Base-by-base conservation (phyloP, 2,888 invertebrate species). In the Neocrepidodera transversa region DNA sequence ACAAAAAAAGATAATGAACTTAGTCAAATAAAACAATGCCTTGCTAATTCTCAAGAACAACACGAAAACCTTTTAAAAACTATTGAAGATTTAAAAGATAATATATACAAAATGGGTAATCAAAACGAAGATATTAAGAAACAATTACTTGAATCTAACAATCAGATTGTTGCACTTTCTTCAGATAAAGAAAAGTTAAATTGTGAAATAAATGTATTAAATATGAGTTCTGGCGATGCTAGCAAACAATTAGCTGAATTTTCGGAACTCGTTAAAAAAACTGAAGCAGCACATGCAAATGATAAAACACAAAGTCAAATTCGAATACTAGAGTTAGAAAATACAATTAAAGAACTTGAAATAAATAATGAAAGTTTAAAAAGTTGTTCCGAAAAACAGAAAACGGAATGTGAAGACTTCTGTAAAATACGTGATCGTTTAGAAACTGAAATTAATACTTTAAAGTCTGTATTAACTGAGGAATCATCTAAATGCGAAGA, bases 21-120 rank as follows among this genome's bases (percentile, higher is more conserved):
- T 53, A 78, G 81, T 60, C 60, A 87, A 87, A 71, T 83, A 82
- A 86, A 88, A n/a, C 42, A 50, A 0, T 60, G 63, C 49, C 35
- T 63, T 18, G 56, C 58, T 2, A 28, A 20, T 20, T 18, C 50
- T 35, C 26, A 61, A 61, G 60, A 68, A 43, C 56, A 70, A 43
- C 67, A 63, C 54, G 60, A 58, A 42, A 58, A 52, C 20, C 26
- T 47, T 7, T 49, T 51, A 40, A 62, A 68, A 54, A 58, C 26
- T 14, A 36, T 48, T 28, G 8, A 14, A 14, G 61, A 65, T 26
- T 30, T 68, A 16, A 64, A 30, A 13, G 53, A 67, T 14, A 61
- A 67, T 50, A 32, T 68, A 11, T 47, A 61, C 4, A 40, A 58
- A 28, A 20, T 70, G 1, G 60, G 62, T 26, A 35, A 45, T 11